Evolutionary conservation across 2,888 invertebrate species (phyloP).

Genomic region (Celastrina argiolus): DNA sequence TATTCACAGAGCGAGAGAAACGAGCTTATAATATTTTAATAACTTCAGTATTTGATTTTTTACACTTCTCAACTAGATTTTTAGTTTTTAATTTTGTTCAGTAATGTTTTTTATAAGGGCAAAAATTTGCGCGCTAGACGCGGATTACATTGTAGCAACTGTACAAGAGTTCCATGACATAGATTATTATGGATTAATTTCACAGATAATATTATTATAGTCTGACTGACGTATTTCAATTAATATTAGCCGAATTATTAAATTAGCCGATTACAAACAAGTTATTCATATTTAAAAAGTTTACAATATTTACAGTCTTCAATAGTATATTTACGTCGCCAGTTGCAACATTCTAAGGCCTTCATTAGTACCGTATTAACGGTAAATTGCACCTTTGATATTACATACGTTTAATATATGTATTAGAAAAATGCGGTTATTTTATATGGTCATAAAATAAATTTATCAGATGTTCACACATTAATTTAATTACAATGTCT

Average conservation of each 20-base stretch:
- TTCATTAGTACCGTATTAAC: background rate
- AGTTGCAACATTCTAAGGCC: background rate
- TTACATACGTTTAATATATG: background rate
- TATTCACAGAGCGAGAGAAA: too few relatives aligned
- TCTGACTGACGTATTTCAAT: background rate
- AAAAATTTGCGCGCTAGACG: background rate
- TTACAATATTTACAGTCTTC: background rate
- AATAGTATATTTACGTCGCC: background rate
- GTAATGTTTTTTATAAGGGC: background rate
- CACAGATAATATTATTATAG: background rate
- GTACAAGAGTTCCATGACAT: background rate
- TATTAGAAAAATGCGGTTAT: background rate
- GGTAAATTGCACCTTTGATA: background rate
- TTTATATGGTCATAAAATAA: background rate
- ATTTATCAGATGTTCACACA: background rate
- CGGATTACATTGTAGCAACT: background rate
- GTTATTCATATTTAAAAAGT: too few relatives aligned
- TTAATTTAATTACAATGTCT: background rate
- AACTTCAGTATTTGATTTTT: too few relatives aligned
- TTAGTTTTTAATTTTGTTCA: background rate
- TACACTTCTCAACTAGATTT: background rate
- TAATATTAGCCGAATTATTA: too few relatives aligned
- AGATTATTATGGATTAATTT: background rate
- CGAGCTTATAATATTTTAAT: too few relatives aligned
- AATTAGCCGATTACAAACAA: too few relatives aligned